These are phyloP conservation scores for Acronicta alni DNA, from an alignment of 2,888 invertebrate species.

Conservation along the genomic window DNA sequence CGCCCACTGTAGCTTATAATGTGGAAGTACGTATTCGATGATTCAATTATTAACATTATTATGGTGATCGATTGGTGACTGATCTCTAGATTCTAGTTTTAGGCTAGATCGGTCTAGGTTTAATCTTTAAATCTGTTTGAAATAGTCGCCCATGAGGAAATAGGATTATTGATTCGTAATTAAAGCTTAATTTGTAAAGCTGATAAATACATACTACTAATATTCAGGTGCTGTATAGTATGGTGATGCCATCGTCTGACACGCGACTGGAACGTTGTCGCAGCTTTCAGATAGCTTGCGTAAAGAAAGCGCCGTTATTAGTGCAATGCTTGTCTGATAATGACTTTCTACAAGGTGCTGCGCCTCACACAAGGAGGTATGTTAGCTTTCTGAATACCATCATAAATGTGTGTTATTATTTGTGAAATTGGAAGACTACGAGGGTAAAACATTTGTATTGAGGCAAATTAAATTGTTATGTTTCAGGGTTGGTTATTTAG, in stretches of 20 bases:
- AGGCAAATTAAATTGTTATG: conserved; percentile 33
- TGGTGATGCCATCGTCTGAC: conserved; percentile 97
- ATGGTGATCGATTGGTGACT: too few species aligned
- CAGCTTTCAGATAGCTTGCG: conserved; percentile 90
- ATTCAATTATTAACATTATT: not conserved
- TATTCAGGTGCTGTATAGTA: conserved; percentile 93
- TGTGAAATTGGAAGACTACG: too few species aligned
- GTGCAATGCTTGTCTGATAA: conserved; percentile 84
- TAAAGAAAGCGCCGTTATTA: conserved; percentile 87
- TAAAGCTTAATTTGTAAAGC: too few species aligned
- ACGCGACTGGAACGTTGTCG: conserved; percentile 92
- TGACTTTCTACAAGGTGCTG: conserved; percentile 84
- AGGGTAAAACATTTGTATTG: not conserved
- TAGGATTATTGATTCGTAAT: too few species aligned
- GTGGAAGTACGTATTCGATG: conserved; percentile 71
- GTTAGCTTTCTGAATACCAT: not conserved
- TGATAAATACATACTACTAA: too few species aligned
- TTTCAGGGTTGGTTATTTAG: conserved; percentile 95
- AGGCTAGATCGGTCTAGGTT: too few species aligned
- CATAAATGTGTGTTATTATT: not conserved
- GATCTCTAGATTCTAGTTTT: too few species aligned
- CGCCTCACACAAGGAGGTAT: conserved; percentile 85
- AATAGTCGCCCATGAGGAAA: too few species aligned
- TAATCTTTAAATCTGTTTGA: too few species aligned
- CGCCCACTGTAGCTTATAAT: conserved; percentile 86